Evolutionary conservation across 1,140 invertebrate genomes (phyloP).

Genomic region (Temnothorax nylanderi): DNA sequence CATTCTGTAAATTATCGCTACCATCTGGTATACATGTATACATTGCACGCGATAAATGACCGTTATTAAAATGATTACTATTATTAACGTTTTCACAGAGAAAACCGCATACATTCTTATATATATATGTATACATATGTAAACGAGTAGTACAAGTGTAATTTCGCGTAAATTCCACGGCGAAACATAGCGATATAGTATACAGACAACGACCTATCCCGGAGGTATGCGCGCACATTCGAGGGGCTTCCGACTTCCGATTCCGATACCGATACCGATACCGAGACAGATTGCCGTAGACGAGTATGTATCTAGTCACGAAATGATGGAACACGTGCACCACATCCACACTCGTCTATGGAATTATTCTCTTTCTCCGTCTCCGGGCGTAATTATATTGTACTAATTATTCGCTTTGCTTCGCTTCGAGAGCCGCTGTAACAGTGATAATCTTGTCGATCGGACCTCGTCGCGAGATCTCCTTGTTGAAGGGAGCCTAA

Average conservation of each 20-base stretch:
- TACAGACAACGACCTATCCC: not conserved
- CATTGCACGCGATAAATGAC: not conserved
- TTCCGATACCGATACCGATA: constrained; percentile 45
- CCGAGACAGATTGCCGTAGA: constrained; percentile 88
- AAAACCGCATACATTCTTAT: not conserved
- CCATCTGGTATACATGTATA: not conserved
- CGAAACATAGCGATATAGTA: not conserved
- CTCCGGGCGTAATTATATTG: not conserved
- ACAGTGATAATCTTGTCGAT: not conserved
- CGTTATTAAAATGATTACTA: constrained; percentile 5
- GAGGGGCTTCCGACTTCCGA: constrained; percentile 14
- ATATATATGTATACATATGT: not conserved
- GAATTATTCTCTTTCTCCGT: constrained; percentile 82
- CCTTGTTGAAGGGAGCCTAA: not conserved
- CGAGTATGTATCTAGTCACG: constrained; percentile 96
- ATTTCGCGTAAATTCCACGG: not conserved
- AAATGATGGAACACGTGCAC: constrained; percentile 88
- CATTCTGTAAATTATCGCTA: not conserved
- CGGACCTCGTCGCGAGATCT: not conserved
- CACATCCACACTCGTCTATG: constrained; percentile 92
- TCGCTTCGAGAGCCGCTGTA: not conserved
- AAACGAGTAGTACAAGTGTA: not conserved
- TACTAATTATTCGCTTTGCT: not conserved
- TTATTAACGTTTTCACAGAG: not conserved
- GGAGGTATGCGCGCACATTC: not conserved